phyloP scores from a whole-genome alignment of 2,113 vertebrate genomes.

The Laticauda laticaudata region DNA sequence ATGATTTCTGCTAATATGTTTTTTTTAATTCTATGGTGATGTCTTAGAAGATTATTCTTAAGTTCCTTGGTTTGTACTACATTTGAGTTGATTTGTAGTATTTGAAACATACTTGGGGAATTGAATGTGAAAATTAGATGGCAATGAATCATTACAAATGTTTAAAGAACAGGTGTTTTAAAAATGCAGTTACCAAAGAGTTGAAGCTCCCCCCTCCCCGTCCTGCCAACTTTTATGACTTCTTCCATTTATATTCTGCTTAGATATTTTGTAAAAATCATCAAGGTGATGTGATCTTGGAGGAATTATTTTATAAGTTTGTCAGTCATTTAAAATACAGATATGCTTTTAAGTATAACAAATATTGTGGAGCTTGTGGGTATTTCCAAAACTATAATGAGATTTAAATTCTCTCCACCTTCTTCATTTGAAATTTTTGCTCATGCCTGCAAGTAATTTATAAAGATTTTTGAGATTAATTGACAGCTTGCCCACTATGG shows the following conservation, averaged over 20 bases:
- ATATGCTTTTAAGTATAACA: background rate
- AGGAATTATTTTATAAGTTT: background rate
- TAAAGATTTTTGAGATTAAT: slow-evolving; percentile 1
- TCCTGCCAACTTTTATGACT: background rate
- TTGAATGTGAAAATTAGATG: slow-evolving; percentile 26
- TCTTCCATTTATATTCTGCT: slow-evolving; percentile 22
- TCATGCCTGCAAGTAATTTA: background rate
- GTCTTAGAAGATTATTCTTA: slow-evolving; percentile 24
- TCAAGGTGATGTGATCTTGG: background rate
- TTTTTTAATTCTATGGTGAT: slow-evolving; percentile 33
- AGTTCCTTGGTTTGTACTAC: slow-evolving; percentile 46
- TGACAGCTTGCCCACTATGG: background rate
- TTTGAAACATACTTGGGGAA: slow-evolving; percentile 46
- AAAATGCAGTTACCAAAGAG: slow-evolving; percentile 30
- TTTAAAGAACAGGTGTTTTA: slow-evolving; percentile 53
- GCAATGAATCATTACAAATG: slow-evolving; percentile 32
- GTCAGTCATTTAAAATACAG: background rate
- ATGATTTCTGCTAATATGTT: slow-evolving; percentile 23
- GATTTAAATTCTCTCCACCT: background rate
- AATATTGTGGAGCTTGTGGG: background rate
- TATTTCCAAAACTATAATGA: background rate
- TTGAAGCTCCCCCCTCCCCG: background rate
- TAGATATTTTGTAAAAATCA: slow-evolving; percentile 24
- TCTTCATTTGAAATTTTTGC: background rate
- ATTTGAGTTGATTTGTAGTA: slow-evolving; percentile 42